A percentile compares a stretch with the other conserved stretches of the same genome.
Conservation (phyloP, 1,140 invertebrate species). For the Drosophila asahinai region DNA sequence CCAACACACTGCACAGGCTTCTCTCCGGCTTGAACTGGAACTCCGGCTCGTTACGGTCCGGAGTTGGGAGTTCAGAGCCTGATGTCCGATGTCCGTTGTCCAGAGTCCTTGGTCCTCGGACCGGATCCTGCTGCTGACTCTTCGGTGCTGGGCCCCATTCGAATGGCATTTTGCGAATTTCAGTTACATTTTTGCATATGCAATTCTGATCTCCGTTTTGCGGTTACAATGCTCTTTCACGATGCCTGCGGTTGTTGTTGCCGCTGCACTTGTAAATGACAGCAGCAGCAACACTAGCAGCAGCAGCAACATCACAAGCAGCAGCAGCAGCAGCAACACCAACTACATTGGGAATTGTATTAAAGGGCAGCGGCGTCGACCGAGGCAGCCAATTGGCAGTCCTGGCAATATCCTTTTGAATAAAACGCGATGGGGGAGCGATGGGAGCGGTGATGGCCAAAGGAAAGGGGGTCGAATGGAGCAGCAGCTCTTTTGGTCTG, state of each 20-base stretch:
- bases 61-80: not conserved
- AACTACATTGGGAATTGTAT: slow-evolving; percentile 27
- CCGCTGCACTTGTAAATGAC: slow-evolving; percentile 71
- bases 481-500: slow-evolving; percentile 28
- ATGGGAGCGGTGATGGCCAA: not conserved
- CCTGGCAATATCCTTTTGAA: slow-evolving; percentile 69
- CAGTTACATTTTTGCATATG: slow-evolving; percentile 78
- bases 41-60: slow-evolving; percentile 32
- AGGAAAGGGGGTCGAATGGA: not conserved
- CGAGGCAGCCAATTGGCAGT: slow-evolving; percentile 56
- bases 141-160: slow-evolving; percentile 17
- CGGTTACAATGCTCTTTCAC: slow-evolving; percentile 64
- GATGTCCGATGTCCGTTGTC: slow-evolving; percentile 2
- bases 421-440: slow-evolving; percentile 38
- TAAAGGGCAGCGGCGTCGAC: slow-evolving; percentile 34
- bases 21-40: slow-evolving; percentile 17
- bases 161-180: slow-evolving; percentile 67
- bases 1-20: slow-evolving; percentile 22
- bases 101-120: slow-evolving; percentile 1
- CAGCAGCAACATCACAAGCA: slow-evolving; percentile 14
- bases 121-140: slow-evolving; percentile 14
- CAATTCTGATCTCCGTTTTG: slow-evolving; percentile 75
- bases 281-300: slow-evolving; percentile 32
- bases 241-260: slow-evolving; percentile 57
- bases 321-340: slow-evolving; percentile 22